phyloP scores from a whole-genome alignment of 2,888 invertebrate species.

The Chrysolina americana region DNA sequence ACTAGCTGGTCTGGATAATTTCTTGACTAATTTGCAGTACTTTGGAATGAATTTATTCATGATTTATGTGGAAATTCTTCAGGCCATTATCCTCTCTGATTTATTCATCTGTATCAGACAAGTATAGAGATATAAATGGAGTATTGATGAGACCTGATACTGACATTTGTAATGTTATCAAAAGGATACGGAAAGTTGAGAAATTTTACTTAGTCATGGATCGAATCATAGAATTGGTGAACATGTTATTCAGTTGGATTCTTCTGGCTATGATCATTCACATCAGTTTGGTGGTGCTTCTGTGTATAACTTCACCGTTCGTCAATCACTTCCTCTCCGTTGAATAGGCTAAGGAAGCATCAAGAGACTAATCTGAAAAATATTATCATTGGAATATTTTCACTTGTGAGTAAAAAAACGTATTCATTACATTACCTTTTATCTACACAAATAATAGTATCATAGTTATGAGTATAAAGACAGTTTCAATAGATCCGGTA shows the following conservation, averaged over 20 bases:
- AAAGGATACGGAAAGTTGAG: constrained; percentile 1
- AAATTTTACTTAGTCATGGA: constrained; percentile 14
- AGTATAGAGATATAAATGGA: background rate
- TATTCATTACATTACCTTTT: too few relatives aligned
- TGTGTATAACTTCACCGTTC: background rate
- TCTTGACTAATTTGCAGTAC: background rate
- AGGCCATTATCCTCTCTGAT: background rate
- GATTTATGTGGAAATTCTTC: background rate
- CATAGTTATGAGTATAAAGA: too few relatives aligned
- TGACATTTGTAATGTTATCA: background rate
- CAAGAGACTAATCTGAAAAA: too few relatives aligned
- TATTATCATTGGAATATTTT: too few relatives aligned
- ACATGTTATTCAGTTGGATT: constrained; percentile 19
- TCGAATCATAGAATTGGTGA: background rate
- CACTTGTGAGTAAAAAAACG: too few relatives aligned
- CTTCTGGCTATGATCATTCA: background rate
- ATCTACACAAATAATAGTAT: too few relatives aligned
- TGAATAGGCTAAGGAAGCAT: too few relatives aligned
- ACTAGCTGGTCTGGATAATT: background rate
- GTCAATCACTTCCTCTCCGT: background rate
- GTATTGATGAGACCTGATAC: background rate
- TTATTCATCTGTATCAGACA: constrained; percentile 7
- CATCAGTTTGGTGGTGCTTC: background rate
- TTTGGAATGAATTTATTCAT: background rate
- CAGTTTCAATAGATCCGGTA: too few relatives aligned